Percentiles rank a stretch among this genome's conserved stretches.
Conservation (phyloP, 2,888 invertebrate genomes). For the Penaeus monodon region DNA sequence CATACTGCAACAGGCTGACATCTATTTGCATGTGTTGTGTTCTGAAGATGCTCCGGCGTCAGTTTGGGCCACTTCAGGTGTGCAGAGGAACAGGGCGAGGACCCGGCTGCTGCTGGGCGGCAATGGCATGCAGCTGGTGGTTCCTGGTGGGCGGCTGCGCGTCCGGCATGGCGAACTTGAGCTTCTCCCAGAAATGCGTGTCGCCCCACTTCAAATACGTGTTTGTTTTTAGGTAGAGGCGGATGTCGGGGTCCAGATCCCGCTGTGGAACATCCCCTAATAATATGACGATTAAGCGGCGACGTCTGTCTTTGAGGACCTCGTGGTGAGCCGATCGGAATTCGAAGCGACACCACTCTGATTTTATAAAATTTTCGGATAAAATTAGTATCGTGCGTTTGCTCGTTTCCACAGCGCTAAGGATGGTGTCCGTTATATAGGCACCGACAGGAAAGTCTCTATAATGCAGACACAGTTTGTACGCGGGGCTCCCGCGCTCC, state of each 20-base stretch:
- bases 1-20: neutral
- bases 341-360: constrained; percentile 90
- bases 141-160: constrained; percentile 67
- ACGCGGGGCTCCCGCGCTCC: constrained; percentile 64
- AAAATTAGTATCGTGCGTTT: constrained; percentile 66
- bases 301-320: constrained; percentile 82
- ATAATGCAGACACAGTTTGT: constrained; percentile 66
- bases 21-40: neutral
- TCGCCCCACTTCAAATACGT: constrained; percentile 89
- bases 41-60: constrained; percentile 10
- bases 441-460: constrained; percentile 66
- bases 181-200: constrained; percentile 92
- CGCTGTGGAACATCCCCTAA: constrained; percentile 86
- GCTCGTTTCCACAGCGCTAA: constrained; percentile 66
- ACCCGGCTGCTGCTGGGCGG: constrained; percentile 50
- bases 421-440: constrained; percentile 66
- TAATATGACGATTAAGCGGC: constrained; percentile 84
- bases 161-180: constrained; percentile 87
- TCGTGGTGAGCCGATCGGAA: constrained; percentile 90
- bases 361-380: constrained; percentile 66
- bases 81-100: constrained; percentile 40
- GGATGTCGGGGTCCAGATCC: constrained; percentile 87
- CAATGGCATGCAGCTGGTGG: constrained; percentile 58
- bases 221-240: constrained; percentile 87
- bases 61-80: neutral